Conservation (phyloP, 2,113 vertebrate species). For the Thinocorus orbignyianus region DNA sequence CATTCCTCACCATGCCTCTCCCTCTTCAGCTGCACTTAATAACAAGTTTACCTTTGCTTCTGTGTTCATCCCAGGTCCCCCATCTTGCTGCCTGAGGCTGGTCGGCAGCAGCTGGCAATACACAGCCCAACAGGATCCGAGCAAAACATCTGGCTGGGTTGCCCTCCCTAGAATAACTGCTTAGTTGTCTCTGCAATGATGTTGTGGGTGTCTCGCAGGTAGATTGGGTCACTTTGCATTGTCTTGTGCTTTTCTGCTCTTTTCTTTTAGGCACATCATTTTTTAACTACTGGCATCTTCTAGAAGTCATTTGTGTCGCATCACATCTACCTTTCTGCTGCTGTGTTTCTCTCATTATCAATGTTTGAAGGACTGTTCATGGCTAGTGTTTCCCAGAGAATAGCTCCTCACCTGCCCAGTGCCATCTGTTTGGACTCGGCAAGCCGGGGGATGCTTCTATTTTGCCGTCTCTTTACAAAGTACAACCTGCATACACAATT, state of each 20-base stretch:
- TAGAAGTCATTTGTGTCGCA: conserved; percentile 40
- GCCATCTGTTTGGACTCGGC: conserved; percentile 29
- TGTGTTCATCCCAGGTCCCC: neutral
- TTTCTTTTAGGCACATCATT: neutral
- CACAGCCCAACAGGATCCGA: neutral
- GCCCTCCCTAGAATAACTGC: neutral
- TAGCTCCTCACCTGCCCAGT: neutral
- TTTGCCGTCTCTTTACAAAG: neutral
- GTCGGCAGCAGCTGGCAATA: neutral
- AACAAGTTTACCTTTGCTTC: neutral
- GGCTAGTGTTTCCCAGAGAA: neutral
- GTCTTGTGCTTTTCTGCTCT: neutral
- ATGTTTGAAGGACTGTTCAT: conserved; percentile 31
- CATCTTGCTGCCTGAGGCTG: neutral
- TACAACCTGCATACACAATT: neutral
- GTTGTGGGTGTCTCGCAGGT: neutral
- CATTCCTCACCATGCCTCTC: neutral
- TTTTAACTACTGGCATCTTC: conserved; percentile 34
- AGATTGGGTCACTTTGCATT: neutral
- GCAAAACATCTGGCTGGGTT: neutral
- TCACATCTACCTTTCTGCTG: conserved; percentile 22
- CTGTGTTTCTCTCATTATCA: conserved; percentile 31
- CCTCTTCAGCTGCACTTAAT: neutral
- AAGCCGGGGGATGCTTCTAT: neutral
- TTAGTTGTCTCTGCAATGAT: neutral